Percentiles rank a stretch among this genome's conserved stretches.
Conservation (phyloP, 1,140 invertebrate species). For the Ptiloglossa arizonensis region DNA sequence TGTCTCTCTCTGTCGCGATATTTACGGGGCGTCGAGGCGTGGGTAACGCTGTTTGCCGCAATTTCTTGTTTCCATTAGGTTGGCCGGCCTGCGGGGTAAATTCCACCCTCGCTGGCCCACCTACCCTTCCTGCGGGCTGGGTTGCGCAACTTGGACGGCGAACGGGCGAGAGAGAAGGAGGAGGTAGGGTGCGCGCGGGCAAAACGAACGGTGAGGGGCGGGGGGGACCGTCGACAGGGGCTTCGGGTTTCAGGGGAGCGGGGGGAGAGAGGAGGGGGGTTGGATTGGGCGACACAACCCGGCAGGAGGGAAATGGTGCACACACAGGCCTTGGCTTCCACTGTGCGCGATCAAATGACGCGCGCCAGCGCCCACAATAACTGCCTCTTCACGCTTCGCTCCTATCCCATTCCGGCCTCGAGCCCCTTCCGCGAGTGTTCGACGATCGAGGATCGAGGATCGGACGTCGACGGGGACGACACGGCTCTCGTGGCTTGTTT, state of each 20-base stretch:
- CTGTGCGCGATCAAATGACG: slow-evolving; percentile 80
- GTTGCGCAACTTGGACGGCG: slow-evolving; percentile 75
- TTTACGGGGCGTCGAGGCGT: slow-evolving; percentile 79
- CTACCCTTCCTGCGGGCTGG: slow-evolving; percentile 53
- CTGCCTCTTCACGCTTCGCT: slow-evolving; percentile 72
- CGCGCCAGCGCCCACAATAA: slow-evolving; percentile 81
- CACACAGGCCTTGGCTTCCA: slow-evolving; percentile 75
- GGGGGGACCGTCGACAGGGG: too few relatives aligned
- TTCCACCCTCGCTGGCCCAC: slow-evolving; percentile 68
- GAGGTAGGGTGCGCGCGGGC: neutral
- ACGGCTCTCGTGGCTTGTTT: neutral
- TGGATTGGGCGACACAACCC: slow-evolving; percentile 49
- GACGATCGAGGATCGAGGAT: slow-evolving; percentile 47
- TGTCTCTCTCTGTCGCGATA: slow-evolving; percentile 67
- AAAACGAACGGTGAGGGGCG: slow-evolving; percentile 25
- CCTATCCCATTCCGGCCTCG: slow-evolving; percentile 68
- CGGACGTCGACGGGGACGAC: neutral
- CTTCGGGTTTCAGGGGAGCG: too few relatives aligned
- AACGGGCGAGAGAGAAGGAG: neutral
- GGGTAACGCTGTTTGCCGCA: slow-evolving; percentile 80
- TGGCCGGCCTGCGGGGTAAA: slow-evolving; percentile 80
- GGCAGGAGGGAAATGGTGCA: slow-evolving; percentile 73
- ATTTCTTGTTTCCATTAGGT: slow-evolving; percentile 83
- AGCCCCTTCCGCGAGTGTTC: slow-evolving; percentile 33
- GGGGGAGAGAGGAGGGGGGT: slow-evolving; percentile 7